Conservation (phyloP, 2,797 vertebrate genomes). For the Dromococcyx pavoninus region DNA sequence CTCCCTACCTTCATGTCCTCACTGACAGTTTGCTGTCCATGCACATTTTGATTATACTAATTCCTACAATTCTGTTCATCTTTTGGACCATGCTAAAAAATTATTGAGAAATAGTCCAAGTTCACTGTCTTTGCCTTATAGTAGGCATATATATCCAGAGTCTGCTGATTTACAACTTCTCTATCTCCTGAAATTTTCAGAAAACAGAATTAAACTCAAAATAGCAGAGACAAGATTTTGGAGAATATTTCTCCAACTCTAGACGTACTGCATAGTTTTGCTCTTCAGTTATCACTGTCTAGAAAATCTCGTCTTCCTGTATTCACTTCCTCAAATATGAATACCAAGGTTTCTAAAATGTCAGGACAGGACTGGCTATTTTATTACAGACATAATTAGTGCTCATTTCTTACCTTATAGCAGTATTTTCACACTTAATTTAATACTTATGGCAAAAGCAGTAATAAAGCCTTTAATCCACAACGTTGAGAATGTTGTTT, state of each 20-base stretch:
- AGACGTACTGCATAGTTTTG: not conserved
- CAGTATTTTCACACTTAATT: not conserved
- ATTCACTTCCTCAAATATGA: not conserved
- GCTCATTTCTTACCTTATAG: not conserved
- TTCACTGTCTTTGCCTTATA: not conserved
- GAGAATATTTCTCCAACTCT: not conserved
- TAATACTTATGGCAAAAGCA: not conserved
- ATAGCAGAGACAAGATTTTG: not conserved
- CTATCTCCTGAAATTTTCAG: not conserved
- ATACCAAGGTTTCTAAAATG: not conserved
- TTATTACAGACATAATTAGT: not conserved
- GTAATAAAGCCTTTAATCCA: not conserved
- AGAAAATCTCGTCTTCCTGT: not conserved
- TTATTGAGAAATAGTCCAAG: not conserved
- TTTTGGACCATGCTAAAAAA: not conserved
- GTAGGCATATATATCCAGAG: not conserved
- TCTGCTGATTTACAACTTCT: not conserved
- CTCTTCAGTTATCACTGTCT: not conserved
- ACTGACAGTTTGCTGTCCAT: not conserved
- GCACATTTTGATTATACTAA: not conserved
- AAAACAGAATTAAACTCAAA: not conserved
- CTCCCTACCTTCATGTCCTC: not conserved
- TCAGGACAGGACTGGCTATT: not conserved
- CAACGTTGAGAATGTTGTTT: fast-evolving
- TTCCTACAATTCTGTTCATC: not conserved